Percentiles rank a stretch among this genome's conserved stretches.
phyloP scores from a whole-genome alignment of 2,797 vertebrate genomes.

The Sebastes alutus region DNA sequence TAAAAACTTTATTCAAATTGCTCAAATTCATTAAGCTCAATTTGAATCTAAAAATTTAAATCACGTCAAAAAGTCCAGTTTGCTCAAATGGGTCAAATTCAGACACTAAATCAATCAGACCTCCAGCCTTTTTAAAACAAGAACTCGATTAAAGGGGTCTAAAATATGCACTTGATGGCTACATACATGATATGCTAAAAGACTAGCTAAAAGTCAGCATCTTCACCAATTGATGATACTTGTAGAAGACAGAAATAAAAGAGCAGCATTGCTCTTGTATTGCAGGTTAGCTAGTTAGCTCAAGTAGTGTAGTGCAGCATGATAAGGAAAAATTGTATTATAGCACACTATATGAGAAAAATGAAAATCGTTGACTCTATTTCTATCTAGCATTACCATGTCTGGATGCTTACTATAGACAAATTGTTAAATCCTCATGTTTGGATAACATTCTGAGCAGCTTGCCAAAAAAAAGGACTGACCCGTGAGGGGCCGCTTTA shows the following conservation, averaged over 20 bases:
- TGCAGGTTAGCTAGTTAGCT: not conserved
- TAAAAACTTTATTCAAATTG: not conserved
- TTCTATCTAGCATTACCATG: not conserved
- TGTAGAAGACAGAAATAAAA: not conserved
- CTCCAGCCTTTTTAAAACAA: not conserved
- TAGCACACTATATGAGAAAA: not conserved
- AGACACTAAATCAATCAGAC: not conserved
- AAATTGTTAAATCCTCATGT: not conserved
- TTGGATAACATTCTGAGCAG: not conserved
- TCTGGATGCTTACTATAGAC: not conserved
- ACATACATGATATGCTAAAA: not conserved
- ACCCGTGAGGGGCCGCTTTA: not conserved
- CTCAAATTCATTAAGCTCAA: not conserved
- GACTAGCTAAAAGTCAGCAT: not conserved
- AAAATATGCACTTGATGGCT: not conserved
- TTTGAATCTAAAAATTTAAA: not conserved
- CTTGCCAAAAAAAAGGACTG: not conserved
- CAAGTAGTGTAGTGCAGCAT: not conserved
- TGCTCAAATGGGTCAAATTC: not conserved
- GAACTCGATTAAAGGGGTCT: not conserved
- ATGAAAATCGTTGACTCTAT: not conserved
- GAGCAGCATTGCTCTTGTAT: not conserved
- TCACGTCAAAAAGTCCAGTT: not conserved
- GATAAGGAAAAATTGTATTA: not conserved
- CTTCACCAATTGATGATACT: not conserved